Percentiles rank a stretch among this genome's conserved stretches.
phyloP scores from a whole-genome alignment of 2,797 vertebrate species.

The Prionace glauca region DNA sequence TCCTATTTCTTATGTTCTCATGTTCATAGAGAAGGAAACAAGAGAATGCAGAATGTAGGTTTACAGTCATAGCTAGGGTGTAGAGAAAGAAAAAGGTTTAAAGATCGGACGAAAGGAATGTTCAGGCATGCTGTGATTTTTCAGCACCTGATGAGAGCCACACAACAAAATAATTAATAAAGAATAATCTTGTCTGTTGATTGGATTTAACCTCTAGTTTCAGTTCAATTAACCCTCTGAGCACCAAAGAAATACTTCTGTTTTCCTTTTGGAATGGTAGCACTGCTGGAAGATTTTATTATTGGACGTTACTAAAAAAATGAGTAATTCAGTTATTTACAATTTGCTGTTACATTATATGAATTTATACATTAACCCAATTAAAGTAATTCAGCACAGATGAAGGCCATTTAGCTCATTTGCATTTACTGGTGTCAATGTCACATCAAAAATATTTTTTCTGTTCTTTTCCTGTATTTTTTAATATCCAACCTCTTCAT shows the following conservation, averaged over 20 bases:
- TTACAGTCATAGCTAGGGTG: too few species aligned
- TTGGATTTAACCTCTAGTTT: neutral
- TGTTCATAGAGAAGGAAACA: too few species aligned
- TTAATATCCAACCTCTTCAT: neutral
- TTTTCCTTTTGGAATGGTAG: neutral
- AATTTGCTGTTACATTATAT: neutral
- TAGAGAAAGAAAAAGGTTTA: too few species aligned
- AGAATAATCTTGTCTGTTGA: neutral
- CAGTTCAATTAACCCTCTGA: neutral
- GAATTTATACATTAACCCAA: neutral
- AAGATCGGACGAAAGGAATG: neutral
- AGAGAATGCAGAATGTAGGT: too few species aligned
- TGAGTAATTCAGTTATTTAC: neutral
- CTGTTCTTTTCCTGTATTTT: neutral
- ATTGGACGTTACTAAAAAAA: neutral
- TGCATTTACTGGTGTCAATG: neutral
- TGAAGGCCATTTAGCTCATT: neutral
- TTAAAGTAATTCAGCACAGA: slow-evolving; percentile 6
- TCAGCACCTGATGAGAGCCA: neutral
- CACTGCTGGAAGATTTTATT: neutral
- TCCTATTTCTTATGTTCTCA: too few species aligned
- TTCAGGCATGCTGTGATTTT: neutral
- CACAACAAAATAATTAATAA: neutral
- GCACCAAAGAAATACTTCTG: neutral
- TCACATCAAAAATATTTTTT: neutral